Evolutionary conservation across 2,888 invertebrate species (phyloP), one percentile per base, ranked within the genome.

Genomic region (Exocentrus adspersus): DNA sequence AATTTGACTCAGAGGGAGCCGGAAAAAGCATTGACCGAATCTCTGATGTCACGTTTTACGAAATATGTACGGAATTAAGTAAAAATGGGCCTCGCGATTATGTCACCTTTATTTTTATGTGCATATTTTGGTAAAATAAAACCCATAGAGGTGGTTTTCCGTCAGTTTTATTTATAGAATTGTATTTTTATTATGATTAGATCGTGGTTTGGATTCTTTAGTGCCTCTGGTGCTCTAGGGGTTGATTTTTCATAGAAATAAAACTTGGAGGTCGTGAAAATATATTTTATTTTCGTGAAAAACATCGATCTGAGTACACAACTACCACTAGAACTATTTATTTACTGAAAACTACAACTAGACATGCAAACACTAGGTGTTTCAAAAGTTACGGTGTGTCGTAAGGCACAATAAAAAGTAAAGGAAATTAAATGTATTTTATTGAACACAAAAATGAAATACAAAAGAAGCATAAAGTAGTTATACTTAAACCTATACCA

Each of bases 351-450:
- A 17, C 64, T 64, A 63, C 51, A 56, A 42, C 64, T 64, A 67
- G 50, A 65, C 60, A 60, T 62, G 62, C 60, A 57, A 56, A 53
- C 32, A 43, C 9, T 42, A 20, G n/a, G 48, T 28, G 24, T n/a
- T 9, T 12, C 17, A 59, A 57, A 59, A 53, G 28, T 37, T 46
- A 24, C 43, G 42, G 42, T 14, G 48, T 65, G 63, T 54, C 51
- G 30, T 69, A 69, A 72, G 72, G 69, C 73, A 74, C 72, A 71
- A 72, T 66, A 71, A 72, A 71, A 69, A 68, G 62, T 63, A 63
- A 65, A 64, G 21, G 46, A 53, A 64, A 60, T 57, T 60, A 64
- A 69, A 70, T 61, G 46, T 37, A 67, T 53, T 74, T 74, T 71
- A 72, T 73, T 73, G 72, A 73, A 74, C 71, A 71, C 71, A 72